phyloP scores from a whole-genome alignment of 2,888 invertebrate genomes.

The Pollenia amentaria region DNA sequence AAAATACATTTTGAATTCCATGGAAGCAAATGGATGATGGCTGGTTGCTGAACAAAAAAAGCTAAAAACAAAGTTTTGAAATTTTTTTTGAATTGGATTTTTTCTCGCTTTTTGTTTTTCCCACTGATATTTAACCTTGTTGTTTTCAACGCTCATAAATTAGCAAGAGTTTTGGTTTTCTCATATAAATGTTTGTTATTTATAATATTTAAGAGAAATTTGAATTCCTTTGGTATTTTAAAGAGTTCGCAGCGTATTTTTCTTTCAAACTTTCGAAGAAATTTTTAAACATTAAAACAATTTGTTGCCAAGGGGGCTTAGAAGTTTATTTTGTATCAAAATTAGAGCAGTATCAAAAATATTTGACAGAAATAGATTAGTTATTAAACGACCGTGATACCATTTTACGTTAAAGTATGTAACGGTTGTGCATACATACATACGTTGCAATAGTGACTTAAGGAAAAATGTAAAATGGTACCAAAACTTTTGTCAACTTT shows the following conservation, averaged over 20 bases:
- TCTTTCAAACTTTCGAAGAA: background rate
- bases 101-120: background rate
- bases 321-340: background rate
- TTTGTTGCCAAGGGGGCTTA: background rate
- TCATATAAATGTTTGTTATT: background rate
- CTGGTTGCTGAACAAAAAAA: background rate
- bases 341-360: no score
- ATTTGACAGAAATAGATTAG: no score
- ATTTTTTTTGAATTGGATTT: conserved; percentile 5
- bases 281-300: background rate
- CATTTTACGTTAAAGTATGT: no score
- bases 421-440: no score
- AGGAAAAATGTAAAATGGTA: no score
- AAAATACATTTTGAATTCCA: conserved; percentile 28
- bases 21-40: conserved; percentile 15
- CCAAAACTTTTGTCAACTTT: no score
- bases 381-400: no score
- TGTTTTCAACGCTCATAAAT: conserved; percentile 28
- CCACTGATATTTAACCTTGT: conserved; percentile 28
- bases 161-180: conserved; percentile 8
- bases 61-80: conserved; percentile 13
- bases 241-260: background rate
- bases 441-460: no score
- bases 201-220: conserved; percentile 13
- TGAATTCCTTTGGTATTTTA: conserved; percentile 25